These are phyloP conservation scores for Caenorhabditis doughertyi DNA, from an alignment of 2,888 invertebrate genomes.

Conservation along the genomic window DNA sequence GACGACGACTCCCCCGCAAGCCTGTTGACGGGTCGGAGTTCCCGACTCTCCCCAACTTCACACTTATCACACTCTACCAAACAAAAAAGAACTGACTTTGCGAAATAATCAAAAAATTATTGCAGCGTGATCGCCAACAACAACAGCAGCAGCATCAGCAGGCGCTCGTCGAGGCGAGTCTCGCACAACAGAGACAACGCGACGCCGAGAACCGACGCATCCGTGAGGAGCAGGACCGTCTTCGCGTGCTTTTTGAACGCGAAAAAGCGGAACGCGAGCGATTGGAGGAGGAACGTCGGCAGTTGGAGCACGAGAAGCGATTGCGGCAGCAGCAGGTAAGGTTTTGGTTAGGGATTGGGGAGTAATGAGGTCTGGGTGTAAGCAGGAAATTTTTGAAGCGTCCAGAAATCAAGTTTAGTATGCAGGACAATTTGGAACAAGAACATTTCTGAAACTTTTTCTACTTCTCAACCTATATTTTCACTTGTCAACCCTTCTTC, in stretches of 20 bases:
- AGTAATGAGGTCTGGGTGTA: too few relatives aligned
- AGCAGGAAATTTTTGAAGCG: too few relatives aligned
- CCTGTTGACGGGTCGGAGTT: background rate
- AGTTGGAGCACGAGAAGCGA: slow-evolving; percentile 69
- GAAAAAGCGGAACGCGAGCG: slow-evolving; percentile 73
- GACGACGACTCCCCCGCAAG: slow-evolving; percentile 53
- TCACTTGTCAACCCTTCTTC: too few relatives aligned
- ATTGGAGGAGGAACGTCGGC: slow-evolving; percentile 66
- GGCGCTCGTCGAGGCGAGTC: slow-evolving; percentile 69
- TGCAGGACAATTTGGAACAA: too few relatives aligned
- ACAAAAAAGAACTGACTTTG: slow-evolving; percentile 23
- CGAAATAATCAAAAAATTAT: slow-evolving; percentile 21
- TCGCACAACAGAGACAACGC: slow-evolving; percentile 70
- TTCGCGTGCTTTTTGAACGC: slow-evolving; percentile 72
- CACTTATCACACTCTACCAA: background rate
- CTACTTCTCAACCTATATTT: too few relatives aligned
- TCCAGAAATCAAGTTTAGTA: too few relatives aligned
- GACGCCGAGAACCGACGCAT: slow-evolving; percentile 70
- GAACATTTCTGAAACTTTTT: too few relatives aligned
- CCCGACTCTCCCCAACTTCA: slow-evolving; percentile 34
- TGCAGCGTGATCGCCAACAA: slow-evolving; percentile 65
- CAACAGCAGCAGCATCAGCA: slow-evolving; percentile 61
- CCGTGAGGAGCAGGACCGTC: slow-evolving; percentile 68
- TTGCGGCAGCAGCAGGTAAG: slow-evolving; percentile 70
- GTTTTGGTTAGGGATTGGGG: background rate